A percentile compares a stretch with the other conserved stretches of the same genome.
Conservation (phyloP, 2,888 invertebrate genomes). For the Eudasyphora cyanicolor region DNA sequence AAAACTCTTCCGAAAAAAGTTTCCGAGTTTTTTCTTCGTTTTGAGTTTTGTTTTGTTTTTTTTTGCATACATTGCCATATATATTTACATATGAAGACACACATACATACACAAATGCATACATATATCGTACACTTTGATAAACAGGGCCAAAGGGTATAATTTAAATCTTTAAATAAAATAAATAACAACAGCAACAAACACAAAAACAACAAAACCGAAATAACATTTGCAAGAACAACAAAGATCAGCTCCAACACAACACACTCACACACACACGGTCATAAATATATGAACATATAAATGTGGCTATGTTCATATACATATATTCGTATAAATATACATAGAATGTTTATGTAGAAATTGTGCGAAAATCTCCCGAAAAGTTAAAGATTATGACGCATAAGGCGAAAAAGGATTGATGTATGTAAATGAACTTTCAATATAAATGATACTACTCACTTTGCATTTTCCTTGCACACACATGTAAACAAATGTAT, state of each 20-base stretch:
- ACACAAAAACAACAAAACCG: constrained; percentile 67
- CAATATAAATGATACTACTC: not conserved
- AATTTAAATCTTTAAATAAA: constrained; percentile 66
- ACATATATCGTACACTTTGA: constrained; percentile 39
- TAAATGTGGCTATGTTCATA: constrained; percentile 19
- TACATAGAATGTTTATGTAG: constrained; percentile 32
- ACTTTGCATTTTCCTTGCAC: too few species aligned
- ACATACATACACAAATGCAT: constrained; percentile 48
- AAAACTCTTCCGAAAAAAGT: constrained; percentile 54
- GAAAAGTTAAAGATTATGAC: constrained; percentile 5
- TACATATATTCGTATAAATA: constrained; percentile 63
- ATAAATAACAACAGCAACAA: constrained; percentile 69
- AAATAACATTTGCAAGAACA: constrained; percentile 56
- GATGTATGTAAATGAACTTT: not conserved
- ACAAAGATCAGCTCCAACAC: constrained; percentile 29
- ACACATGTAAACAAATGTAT: too few species aligned
- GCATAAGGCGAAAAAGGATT: constrained; percentile 7
- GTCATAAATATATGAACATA: constrained; percentile 40
- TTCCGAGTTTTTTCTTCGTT: constrained; percentile 26
- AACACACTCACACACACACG: constrained; percentile 10
- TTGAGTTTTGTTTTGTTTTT: constrained; percentile 36
- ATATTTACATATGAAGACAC: constrained; percentile 32
- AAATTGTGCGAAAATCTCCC: constrained; percentile 67
- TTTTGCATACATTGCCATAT: too few species aligned
- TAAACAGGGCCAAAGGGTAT: constrained; percentile 61